Evolutionary conservation across 2,888 invertebrate species (phyloP).

Genomic region (Dasysyrphus albostriatus): DNA sequence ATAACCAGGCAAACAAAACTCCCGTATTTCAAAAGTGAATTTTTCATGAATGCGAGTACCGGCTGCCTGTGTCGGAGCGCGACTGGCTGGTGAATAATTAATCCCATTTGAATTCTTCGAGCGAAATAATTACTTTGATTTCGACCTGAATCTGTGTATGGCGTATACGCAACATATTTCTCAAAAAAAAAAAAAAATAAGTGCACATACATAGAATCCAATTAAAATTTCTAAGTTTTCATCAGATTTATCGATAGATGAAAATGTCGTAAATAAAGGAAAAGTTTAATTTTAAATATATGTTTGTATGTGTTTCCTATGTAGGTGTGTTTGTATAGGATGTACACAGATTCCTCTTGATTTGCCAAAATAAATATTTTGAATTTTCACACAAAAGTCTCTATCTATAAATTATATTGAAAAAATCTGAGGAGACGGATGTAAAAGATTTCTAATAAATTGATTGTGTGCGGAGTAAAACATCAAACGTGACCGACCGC

Average conservation of each 20-base stretch:
- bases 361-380: slow-evolving; percentile 54
- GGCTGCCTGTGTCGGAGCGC: not conserved
- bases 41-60: slow-evolving; percentile 9
- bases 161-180: slow-evolving; percentile 39
- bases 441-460: not conserved
- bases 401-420: not conserved
- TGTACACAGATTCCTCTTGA: not conserved
- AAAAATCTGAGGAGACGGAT: slow-evolving; percentile 8
- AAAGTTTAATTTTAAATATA: not conserved
- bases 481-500: slow-evolving; percentile 38
- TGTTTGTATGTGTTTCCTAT: not conserved
- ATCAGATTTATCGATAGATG: slow-evolving; percentile 17
- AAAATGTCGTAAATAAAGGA: not conserved
- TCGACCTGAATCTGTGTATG: not conserved
- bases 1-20: slow-evolving; percentile 5
- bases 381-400: not conserved
- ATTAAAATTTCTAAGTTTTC: slow-evolving; percentile 24
- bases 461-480: not conserved
- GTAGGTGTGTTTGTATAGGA: not conserved
- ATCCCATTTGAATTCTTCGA: slow-evolving; percentile 31
- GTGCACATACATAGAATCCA: slow-evolving; percentile 5
- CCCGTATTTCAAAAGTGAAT: slow-evolving; percentile 24
- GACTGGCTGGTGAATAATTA: slow-evolving; percentile 41
- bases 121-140: slow-evolving; percentile 37
- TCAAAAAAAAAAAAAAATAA: not conserved